Conservation (phyloP, 2,888 invertebrate species). For the Megastigmus dorsalis region DNA sequence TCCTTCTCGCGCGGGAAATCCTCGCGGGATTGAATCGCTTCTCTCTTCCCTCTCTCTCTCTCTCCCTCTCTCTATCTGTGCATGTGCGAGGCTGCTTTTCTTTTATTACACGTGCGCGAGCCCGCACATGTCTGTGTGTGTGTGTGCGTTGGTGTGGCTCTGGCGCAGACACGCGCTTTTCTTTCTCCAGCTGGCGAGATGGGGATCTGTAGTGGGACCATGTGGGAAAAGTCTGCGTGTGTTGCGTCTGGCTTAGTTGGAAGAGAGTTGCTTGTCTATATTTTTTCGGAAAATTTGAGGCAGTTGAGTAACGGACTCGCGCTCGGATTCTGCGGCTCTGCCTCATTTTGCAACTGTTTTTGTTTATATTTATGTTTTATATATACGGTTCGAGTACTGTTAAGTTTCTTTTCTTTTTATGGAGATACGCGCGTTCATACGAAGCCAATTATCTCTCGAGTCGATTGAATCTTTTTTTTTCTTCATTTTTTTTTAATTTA, state of each 20-base stretch:
- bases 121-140: background rate
- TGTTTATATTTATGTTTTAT: too few relatives aligned
- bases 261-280: background rate
- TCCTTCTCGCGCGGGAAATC: slow-evolving; percentile 34
- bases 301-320: too few relatives aligned
- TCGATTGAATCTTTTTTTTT: too few relatives aligned
- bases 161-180: background rate
- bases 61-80: too few relatives aligned
- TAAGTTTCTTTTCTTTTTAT: too few relatives aligned
- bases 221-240: slow-evolving; percentile 6
- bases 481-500: too few relatives aligned
- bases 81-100: background rate
- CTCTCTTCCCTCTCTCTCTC: background rate
- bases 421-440: too few relatives aligned
- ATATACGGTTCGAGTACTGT: too few relatives aligned
- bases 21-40: slow-evolving; percentile 8
- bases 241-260: background rate
- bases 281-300: background rate
- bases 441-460: too few relatives aligned
- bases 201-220: background rate
- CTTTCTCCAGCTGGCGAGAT: background rate
- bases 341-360: too few relatives aligned
- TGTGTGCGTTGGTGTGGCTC: background rate
- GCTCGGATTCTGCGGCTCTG: too few relatives aligned
- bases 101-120: background rate